Percentiles rank a stretch among this genome's conserved stretches.
Evolutionary conservation across 2,797 vertebrate species (phyloP).

Genomic region (Phrynocephalus forsythii): DNA sequence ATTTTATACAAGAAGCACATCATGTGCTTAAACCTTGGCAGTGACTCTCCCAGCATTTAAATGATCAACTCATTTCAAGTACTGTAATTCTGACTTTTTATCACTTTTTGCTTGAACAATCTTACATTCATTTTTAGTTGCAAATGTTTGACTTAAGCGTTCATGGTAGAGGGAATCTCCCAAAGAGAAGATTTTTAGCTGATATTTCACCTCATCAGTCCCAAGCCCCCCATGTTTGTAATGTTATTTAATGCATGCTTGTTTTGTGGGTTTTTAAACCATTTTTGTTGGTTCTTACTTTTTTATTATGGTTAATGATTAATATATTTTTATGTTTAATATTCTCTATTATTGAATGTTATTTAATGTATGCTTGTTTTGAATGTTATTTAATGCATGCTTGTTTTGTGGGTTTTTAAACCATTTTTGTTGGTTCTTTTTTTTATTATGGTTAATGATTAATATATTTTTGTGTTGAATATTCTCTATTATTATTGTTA

Average conservation of each 20-base stretch:
- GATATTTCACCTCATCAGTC: background rate
- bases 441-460: background rate
- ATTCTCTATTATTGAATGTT: background rate
- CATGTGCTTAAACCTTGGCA: background rate
- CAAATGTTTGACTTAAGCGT: background rate
- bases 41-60: background rate
- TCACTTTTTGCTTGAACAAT: background rate
- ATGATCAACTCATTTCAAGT: background rate
- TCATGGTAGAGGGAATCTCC: background rate
- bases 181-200: background rate
- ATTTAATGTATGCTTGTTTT: background rate
- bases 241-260: background rate
- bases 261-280: background rate
- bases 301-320: background rate
- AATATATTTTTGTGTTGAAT: background rate
- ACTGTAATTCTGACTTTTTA: background rate
- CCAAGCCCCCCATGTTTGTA: background rate
- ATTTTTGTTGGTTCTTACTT: conserved; percentile 14
- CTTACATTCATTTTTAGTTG: background rate
- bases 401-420: background rate
- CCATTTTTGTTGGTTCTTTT: background rate
- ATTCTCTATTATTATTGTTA: background rate
- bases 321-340: background rate
- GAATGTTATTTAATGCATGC: background rate
- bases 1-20: background rate